Evolutionary conservation across 2,797 vertebrate species (phyloP), one percentile per base, ranked within the genome.

Genomic region (Acanthurus lineatus): DNA sequence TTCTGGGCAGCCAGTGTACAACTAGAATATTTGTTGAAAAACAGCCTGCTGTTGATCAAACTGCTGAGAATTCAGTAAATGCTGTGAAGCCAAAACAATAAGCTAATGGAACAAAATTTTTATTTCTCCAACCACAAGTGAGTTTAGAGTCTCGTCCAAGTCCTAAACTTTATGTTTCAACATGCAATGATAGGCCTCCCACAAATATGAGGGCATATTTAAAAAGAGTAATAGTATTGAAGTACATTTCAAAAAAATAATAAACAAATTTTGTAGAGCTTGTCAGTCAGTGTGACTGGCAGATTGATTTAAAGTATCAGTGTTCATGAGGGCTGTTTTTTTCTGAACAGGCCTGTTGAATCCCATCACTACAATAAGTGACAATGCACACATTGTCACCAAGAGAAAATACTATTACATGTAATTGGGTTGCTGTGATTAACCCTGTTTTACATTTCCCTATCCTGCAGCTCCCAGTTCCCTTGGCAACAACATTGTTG

Each of bases 381-480:
- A 20, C 25, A 14, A 44, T 20, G 44, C 45, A 42, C 20, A 49
- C 6, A 9, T 32, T 66, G 11, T 62, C n/a, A 56, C n/a, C 7
- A 42, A 11, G 9, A 22, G 8, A 54, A 49, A 49, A 16, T n/a
- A 12, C 38, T 19, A 52, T 65, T 7, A 9, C 19, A 52, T 32
- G 5, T 47, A 35, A 35, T 35, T 35, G 32, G 32, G 3, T 35
- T 35, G 32, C 32, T 35, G 32, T 35, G 32, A 35, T 53, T 40
- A 19, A 60, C 49, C 15, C 16, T 15, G 9, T 45, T 66, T 60
- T 40, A 4, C 40, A 28, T 57, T 28, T 38, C 28, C 25, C 14
- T 48, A n/a, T 48, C 47, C 28, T 60, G 0, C 88, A 99, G 98
- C 92, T 68, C 97, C 98, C 64, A 99, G 98, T 92, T 90, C 96